These are phyloP conservation scores for Metridium senile DNA, from an alignment of 92 coral and sea anemone species.

Conservation along the genomic window DNA sequence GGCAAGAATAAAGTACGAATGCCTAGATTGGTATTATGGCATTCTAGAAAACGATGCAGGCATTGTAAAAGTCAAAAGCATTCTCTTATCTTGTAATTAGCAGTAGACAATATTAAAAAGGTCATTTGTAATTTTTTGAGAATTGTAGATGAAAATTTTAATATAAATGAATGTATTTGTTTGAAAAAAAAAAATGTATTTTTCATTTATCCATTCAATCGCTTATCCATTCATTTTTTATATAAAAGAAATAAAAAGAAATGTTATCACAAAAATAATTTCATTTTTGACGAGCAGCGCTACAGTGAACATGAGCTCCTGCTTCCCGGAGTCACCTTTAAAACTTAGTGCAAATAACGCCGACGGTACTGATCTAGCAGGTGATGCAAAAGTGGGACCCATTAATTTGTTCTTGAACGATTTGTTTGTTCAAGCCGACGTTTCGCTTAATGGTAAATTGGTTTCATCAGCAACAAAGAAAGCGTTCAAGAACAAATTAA, in stretches of 20 bases:
- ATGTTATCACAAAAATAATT: background rate
- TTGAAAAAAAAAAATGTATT: background rate
- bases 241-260: background rate
- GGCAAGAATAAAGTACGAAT: background rate
- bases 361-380: constrained; percentile 35
- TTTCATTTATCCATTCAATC: background rate
- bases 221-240: too few species aligned
- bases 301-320: constrained; percentile 10
- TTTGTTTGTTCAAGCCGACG: constrained; percentile 28
- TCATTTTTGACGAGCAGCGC: background rate
- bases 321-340: constrained; percentile 13
- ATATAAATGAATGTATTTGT: background rate
- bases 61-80: background rate
- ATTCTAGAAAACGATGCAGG: background rate
- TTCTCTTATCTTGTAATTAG: too few species aligned
- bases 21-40: background rate
- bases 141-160: background rate
- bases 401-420: constrained; percentile 36
- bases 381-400: constrained; percentile 43
- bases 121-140: background rate
- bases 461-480: constrained; percentile 33
- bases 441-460: constrained; percentile 29
- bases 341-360: constrained; percentile 17
- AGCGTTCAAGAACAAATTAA: constrained; percentile 37
- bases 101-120: too few species aligned